A percentile compares a stretch with the other conserved stretches of the same genome.
phyloP scores from a whole-genome alignment of 1,140 invertebrate genomes.

The Panagrolaimus sp. region DNA sequence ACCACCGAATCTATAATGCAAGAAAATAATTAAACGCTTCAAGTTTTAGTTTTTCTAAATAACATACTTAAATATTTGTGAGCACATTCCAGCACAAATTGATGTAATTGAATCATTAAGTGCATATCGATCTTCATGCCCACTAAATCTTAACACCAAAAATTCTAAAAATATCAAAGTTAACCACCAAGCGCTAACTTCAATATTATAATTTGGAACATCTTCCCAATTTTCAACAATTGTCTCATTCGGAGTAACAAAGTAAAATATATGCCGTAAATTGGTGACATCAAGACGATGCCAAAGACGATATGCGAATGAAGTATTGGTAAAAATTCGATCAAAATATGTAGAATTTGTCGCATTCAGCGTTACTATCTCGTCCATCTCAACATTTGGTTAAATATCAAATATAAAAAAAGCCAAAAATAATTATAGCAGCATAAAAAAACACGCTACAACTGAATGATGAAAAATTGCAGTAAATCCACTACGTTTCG shows the following conservation, averaged over 20 bases:
- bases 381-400: neutral
- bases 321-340: constrained; percentile 54
- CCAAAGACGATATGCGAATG: constrained; percentile 45
- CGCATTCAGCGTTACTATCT: neutral
- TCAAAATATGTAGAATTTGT: constrained; percentile 20
- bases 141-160: constrained; percentile 39
- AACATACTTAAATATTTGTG: constrained; percentile 55
- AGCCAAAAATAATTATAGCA: no score
- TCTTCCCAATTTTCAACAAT: constrained; percentile 41
- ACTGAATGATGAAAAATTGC: no score
- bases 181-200: constrained; percentile 57
- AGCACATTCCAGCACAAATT: constrained; percentile 56
- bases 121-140: constrained; percentile 53
- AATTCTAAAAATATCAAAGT: constrained; percentile 52
- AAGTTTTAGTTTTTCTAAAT: no score
- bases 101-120: constrained; percentile 57
- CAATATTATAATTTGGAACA: constrained; percentile 57
- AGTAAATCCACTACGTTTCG: no score
- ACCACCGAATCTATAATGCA: constrained; percentile 48
- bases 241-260: constrained; percentile 55
- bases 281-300: constrained; percentile 50
- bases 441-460: no score
- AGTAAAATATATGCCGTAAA: constrained; percentile 51
- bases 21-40: neutral
- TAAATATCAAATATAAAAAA: no score